A percentile compares a stretch with the other conserved stretches of the same genome.
Conservation (phyloP, 2,113 vertebrate species). For the Rhizomys pruinosus region DNA sequence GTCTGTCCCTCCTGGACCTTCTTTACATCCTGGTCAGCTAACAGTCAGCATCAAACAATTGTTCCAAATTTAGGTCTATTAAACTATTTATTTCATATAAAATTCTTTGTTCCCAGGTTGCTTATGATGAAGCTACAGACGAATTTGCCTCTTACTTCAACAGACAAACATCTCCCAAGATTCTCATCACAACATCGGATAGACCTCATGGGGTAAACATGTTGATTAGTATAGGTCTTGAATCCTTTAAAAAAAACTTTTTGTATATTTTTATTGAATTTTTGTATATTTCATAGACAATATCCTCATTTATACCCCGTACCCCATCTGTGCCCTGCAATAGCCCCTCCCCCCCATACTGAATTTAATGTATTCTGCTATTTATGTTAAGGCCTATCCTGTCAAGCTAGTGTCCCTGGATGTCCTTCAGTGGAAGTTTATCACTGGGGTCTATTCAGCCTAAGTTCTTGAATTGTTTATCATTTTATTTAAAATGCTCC, state of each 20-base stretch:
- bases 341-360: no score
- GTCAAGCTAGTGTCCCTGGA: no score
- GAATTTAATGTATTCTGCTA: no score
- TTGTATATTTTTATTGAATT: background rate
- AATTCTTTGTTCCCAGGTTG: constrained; percentile 87
- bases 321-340: no score
- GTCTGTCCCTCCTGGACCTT: background rate
- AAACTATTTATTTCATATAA: constrained; percentile 11
- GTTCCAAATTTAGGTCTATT: background rate
- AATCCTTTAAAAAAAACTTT: constrained; percentile 24
- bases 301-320: no score
- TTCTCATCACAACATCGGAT: constrained; percentile 98
- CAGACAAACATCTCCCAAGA: constrained; percentile 95
- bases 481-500: constrained; percentile 25
- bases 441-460: no score
- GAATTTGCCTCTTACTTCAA: constrained; percentile 98
- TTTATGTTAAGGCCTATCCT: no score
- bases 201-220: constrained; percentile 94
- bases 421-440: no score
- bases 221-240: constrained; percentile 16
- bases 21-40: no score
- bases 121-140: constrained; percentile 97
- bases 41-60: background rate
- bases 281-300: no score
- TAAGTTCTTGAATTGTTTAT: constrained; percentile 13